phyloP scores from a whole-genome alignment of 2,888 invertebrate species.

The Osmoderma eremita region DNA sequence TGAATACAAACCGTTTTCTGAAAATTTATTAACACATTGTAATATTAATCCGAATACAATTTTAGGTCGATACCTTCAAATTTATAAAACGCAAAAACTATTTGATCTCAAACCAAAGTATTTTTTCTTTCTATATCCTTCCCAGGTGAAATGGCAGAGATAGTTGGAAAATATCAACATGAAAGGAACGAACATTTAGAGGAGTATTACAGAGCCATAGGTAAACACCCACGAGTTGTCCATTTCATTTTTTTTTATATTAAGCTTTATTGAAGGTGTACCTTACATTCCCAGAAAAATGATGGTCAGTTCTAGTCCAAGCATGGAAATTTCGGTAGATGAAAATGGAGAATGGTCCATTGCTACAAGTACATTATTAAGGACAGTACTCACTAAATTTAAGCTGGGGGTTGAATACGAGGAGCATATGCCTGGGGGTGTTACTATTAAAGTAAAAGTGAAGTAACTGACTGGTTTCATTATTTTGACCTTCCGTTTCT shows the following conservation, averaged over 20 bases:
- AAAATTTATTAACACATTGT: no score
- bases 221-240: conserved; percentile 59
- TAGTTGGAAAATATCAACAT: conserved; percentile 72
- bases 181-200: conserved; percentile 74
- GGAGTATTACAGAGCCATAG: conserved; percentile 71
- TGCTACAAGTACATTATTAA: conserved; percentile 68
- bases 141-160: conserved; percentile 65
- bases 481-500: conserved; percentile 30
- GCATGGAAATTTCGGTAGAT: conserved; percentile 67
- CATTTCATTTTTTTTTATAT: conserved; percentile 4
- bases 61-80: no score
- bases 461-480: neutral
- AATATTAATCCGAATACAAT: no score
- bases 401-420: conserved; percentile 72
- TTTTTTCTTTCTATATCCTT: neutral
- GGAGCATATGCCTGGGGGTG: conserved; percentile 72
- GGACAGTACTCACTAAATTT: conserved; percentile 68
- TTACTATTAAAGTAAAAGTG: conserved; percentile 61
- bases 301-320: conserved; percentile 71
- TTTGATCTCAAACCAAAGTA: no score
- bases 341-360: conserved; percentile 70
- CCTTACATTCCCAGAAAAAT: conserved; percentile 74
- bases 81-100: no score
- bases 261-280: conserved; percentile 65
- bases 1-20: no score